phyloP scores from a whole-genome alignment of 2,113 vertebrate genomes.

The Pitta sordida region DNA sequence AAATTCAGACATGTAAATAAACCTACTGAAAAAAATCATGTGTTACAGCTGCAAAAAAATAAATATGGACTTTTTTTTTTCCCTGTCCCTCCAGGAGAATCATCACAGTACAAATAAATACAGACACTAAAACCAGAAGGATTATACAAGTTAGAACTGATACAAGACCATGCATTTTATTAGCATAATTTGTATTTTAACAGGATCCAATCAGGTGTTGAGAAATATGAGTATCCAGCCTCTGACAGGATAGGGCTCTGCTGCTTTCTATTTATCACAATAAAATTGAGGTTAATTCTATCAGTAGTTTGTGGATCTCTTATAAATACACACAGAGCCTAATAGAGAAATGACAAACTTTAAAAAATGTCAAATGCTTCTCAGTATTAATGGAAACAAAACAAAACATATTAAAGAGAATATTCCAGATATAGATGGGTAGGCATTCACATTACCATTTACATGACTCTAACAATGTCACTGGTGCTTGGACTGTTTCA shows the following conservation, averaged over 20 bases:
- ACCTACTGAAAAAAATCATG: background rate
- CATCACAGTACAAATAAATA: slow-evolving; percentile 44
- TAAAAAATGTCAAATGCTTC: background rate
- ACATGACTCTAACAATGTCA: background rate
- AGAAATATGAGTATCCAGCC: background rate
- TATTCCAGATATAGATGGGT: background rate
- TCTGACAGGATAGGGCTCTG: background rate
- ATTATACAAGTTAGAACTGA: slow-evolving; percentile 6
- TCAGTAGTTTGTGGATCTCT: background rate
- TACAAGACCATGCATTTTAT: slow-evolving; percentile 25
- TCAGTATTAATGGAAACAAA: background rate
- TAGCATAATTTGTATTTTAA: slow-evolving; percentile 6
- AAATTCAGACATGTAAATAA: slow-evolving; percentile 1
- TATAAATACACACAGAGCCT: background rate
- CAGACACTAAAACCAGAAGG: slow-evolving; percentile 20
- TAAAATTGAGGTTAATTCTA: background rate
- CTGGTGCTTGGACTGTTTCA: background rate
- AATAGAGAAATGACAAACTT: background rate
- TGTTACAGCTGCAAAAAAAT: slow-evolving; percentile 1
- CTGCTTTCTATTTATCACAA: background rate
- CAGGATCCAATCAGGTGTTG: background rate
- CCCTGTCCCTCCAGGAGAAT: background rate
- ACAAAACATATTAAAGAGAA: background rate
- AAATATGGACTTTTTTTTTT: background rate
- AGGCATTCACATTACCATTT: background rate